Evolutionary conservation across 2,797 vertebrate species (phyloP).

Genomic region (Pogoniulus pusillus): DNA sequence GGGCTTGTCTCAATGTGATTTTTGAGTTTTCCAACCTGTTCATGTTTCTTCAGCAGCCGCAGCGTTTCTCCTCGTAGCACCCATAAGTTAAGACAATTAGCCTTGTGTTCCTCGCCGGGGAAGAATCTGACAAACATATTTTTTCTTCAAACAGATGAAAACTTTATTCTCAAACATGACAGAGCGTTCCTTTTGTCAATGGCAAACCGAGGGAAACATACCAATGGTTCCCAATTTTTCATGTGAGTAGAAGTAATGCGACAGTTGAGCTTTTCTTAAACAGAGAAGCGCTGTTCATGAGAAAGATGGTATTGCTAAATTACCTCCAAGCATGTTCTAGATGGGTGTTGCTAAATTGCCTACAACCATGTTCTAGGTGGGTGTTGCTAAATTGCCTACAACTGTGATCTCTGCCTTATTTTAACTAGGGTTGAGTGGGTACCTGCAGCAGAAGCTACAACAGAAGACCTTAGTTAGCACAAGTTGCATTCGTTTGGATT

Average conservation of each 20-base stretch:
- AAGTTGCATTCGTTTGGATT: background rate
- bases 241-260: slow-evolving; percentile 87
- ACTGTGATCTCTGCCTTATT: background rate
- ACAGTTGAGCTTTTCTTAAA: slow-evolving; percentile 64
- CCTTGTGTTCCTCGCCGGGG: slow-evolving; percentile 2
- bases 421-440: background rate
- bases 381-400: slow-evolving; percentile 49
- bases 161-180: slow-evolving; percentile 99
- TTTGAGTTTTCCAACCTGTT: slow-evolving; percentile 20
- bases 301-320: slow-evolving; percentile 74
- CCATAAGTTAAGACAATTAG: slow-evolving; percentile 65
- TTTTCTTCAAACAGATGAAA: slow-evolving; percentile 93
- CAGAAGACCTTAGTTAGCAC: background rate
- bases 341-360: too few relatives aligned
- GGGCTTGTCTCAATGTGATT: slow-evolving; percentile 27
- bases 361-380: background rate
- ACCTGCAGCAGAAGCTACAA: background rate
- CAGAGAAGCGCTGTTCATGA: slow-evolving; percentile 81
- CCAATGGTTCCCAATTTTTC: slow-evolving; percentile 99
- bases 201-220: slow-evolving; percentile 99
- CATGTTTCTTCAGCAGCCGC: slow-evolving; percentile 68
- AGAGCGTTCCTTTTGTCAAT: slow-evolving; percentile 98
- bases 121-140: slow-evolving; percentile 72
- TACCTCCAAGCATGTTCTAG: too few relatives aligned
- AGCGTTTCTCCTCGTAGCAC: slow-evolving; percentile 67